Evolutionary conservation across 2,113 vertebrate genomes (phyloP).

Genomic region (Atractosteus spatula): DNA sequence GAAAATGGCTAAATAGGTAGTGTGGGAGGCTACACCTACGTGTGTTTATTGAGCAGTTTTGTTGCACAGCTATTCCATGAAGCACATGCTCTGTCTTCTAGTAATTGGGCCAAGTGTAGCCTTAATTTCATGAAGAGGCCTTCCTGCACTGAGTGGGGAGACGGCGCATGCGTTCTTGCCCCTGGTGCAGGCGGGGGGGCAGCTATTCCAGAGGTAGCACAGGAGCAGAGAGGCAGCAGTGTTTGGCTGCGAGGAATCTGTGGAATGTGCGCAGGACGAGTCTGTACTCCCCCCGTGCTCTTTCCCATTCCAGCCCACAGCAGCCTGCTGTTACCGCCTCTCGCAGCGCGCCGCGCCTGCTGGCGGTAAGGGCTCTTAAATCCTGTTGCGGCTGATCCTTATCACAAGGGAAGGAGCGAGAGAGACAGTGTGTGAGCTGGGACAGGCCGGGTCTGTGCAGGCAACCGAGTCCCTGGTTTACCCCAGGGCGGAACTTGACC

Average conservation of each 20-base stretch:
- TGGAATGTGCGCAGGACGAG: slow-evolving; percentile 57
- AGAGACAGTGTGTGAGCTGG: slow-evolving; percentile 1
- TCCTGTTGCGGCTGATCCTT: slow-evolving; percentile 24
- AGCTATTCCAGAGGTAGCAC: slow-evolving; percentile 5
- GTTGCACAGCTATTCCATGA: too few relatives aligned
- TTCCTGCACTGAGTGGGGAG: too few relatives aligned
- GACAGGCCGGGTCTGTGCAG: background rate
- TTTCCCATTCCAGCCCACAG: slow-evolving; percentile 23
- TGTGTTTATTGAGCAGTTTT: too few relatives aligned
- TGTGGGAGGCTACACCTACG: too few relatives aligned
- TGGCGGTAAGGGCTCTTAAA: slow-evolving; percentile 50
- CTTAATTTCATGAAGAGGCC: too few relatives aligned
- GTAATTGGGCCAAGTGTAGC: too few relatives aligned
- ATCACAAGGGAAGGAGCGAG: slow-evolving; percentile 24
- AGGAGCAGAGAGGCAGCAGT: slow-evolving; percentile 33
- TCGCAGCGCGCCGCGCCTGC: slow-evolving; percentile 36
- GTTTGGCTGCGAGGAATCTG: slow-evolving; percentile 51
- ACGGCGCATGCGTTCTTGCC: too few relatives aligned
- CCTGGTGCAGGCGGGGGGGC: slow-evolving; percentile 5
- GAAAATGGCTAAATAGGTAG: too few relatives aligned
- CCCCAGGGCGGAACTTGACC: too few relatives aligned
- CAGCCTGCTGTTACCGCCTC: slow-evolving; percentile 29
- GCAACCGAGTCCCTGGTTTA: too few relatives aligned
- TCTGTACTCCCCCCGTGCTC: slow-evolving; percentile 25
- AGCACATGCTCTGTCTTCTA: too few relatives aligned